phyloP scores from a whole-genome alignment of 2,888 invertebrate species.

The Mythimna lalbum region DNA sequence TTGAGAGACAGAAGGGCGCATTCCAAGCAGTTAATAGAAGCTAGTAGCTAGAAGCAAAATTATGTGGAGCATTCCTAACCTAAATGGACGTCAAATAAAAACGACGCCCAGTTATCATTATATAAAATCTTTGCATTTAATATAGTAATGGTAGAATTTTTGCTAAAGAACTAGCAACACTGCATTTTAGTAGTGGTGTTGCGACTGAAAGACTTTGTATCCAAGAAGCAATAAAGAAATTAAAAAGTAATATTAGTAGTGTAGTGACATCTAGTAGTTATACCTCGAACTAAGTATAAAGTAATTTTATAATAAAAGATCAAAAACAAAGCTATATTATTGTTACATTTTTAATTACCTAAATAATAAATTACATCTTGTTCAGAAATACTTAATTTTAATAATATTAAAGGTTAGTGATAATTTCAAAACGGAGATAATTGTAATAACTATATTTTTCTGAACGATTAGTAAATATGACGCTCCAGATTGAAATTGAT shows the following conservation, averaged over 20 bases:
- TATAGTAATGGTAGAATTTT: slow-evolving; percentile 12
- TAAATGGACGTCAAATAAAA: too few species aligned
- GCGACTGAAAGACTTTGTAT: too few species aligned
- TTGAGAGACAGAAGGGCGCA: too few species aligned
- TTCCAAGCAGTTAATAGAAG: too few species aligned
- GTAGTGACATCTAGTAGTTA: slow-evolving; percentile 31
- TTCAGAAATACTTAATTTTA: neutral
- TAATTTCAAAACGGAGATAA: neutral
- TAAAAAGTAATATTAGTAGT: neutral
- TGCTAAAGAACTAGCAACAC: neutral
- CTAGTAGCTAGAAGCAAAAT: too few species aligned
- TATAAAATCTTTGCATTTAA: too few species aligned
- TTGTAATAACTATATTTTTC: slow-evolving; percentile 6
- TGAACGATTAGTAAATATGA: slow-evolving; percentile 52
- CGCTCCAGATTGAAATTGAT: slow-evolving; percentile 48
- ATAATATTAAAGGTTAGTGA: neutral
- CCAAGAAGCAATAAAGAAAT: too few species aligned
- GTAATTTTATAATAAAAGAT: too few species aligned
- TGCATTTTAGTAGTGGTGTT: neutral
- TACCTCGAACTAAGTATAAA: neutral
- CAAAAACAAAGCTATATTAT: neutral
- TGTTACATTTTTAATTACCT: neutral
- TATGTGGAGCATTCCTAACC: too few species aligned
- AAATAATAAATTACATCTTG: too few species aligned
- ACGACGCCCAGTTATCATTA: too few species aligned